These are phyloP conservation scores for Aeoliscus strigatus DNA, from an alignment of 2,797 vertebrate genomes.

Conservation along the genomic window DNA sequence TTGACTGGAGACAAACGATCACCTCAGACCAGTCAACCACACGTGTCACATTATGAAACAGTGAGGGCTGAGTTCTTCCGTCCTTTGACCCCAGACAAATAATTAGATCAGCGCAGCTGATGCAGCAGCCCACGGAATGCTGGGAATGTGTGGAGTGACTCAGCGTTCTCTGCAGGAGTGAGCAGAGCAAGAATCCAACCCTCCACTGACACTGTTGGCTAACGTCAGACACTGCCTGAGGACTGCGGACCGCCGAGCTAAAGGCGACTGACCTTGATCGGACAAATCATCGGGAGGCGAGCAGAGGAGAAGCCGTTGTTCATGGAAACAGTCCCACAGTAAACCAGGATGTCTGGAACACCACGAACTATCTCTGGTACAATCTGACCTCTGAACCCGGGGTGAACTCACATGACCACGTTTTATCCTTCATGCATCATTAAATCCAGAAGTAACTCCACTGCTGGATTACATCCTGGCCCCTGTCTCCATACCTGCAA, in stretches of 20 bases:
- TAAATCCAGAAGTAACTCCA: too few species aligned
- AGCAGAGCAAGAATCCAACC: slow-evolving; percentile 54
- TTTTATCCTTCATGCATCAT: too few species aligned
- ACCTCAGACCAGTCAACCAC: slow-evolving; percentile 9
- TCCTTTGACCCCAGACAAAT: slow-evolving; percentile 44
- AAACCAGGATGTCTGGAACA: slow-evolving; percentile 13
- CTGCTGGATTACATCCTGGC: too few species aligned
- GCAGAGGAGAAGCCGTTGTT: slow-evolving; percentile 13
- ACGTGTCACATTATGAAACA: background rate
- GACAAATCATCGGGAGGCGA: background rate
- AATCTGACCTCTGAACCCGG: too few species aligned
- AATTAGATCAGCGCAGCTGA: slow-evolving; percentile 26
- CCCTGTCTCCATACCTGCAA: too few species aligned
- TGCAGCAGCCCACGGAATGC: slow-evolving; percentile 43
- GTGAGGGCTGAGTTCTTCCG: slow-evolving; percentile 23
- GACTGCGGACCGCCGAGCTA: slow-evolving; percentile 41
- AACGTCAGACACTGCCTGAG: background rate
- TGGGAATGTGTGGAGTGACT: slow-evolving; percentile 60
- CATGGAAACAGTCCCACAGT: slow-evolving; percentile 11
- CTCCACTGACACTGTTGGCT: slow-evolving; percentile 32
- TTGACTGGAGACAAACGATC: slow-evolving; percentile 4
- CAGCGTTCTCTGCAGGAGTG: slow-evolving; percentile 50
- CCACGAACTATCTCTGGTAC: too few species aligned
- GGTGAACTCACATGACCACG: too few species aligned
- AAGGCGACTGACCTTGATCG: slow-evolving; percentile 16